Evolutionary conservation across 2,797 vertebrate species (phyloP).

Genomic region (Sebastiscus tertius): DNA sequence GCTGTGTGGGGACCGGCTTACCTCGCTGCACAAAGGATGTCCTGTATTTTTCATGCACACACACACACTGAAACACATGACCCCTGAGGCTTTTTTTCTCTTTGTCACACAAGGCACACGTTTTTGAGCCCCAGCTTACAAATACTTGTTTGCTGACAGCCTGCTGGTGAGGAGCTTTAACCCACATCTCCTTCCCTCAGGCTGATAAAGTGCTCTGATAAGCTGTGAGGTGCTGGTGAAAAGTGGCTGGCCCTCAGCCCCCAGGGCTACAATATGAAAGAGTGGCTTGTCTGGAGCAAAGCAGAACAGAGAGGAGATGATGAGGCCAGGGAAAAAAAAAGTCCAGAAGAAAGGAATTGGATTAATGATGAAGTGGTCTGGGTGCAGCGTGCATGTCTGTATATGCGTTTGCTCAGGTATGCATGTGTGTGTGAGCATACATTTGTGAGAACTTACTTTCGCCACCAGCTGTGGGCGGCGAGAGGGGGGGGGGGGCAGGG

Average conservation of each 20-base stretch:
- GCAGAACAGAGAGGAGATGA: constrained; percentile 66
- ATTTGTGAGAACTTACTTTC: constrained; percentile 51
- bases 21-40: constrained; percentile 67
- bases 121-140: constrained; percentile 82
- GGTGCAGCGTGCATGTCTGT: constrained; percentile 42
- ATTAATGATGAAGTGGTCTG: constrained; percentile 69
- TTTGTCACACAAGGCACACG: constrained; percentile 73
- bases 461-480: constrained; percentile 77
- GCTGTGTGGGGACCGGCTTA: constrained; percentile 59
- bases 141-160: constrained; percentile 94
- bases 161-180: constrained; percentile 87
- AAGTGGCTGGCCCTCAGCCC: constrained; percentile 84
- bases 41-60: constrained; percentile 56
- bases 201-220: constrained; percentile 99
- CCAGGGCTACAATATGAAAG: constrained; percentile 86
- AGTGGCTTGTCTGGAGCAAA: constrained; percentile 82
- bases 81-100: constrained; percentile 52
- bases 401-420: constrained; percentile 33
- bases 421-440: constrained; percentile 23
- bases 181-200: constrained; percentile 90
- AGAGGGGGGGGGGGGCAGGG: constrained; percentile 52
- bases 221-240: constrained; percentile 86
- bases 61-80: constrained; percentile 33
- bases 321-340: constrained; percentile 42
- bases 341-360: constrained; percentile 54